Conservation (phyloP, 1,140 invertebrate species). For the Panagrolaimus sp. region DNA sequence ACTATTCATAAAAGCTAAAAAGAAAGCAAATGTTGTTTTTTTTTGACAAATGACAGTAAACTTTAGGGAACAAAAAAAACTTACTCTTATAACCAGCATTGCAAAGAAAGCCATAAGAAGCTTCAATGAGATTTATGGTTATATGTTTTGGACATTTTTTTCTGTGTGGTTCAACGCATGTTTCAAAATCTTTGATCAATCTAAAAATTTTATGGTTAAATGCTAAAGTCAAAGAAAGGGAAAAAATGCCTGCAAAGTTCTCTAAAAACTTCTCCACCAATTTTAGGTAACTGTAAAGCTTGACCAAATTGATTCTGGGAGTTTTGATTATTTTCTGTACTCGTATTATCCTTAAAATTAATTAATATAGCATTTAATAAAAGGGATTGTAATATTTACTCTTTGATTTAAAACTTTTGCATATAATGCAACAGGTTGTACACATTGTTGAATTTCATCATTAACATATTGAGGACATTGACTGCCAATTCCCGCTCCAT, state of each 20-base stretch:
- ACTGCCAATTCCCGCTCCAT: constrained; percentile 18
- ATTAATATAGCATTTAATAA: too few species aligned
- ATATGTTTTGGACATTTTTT: constrained; percentile 48
- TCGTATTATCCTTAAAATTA: constrained; percentile 37
- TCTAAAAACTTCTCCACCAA: constrained; percentile 53
- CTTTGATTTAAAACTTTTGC: constrained; percentile 55
- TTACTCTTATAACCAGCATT: constrained; percentile 58
- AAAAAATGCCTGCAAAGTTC: constrained; percentile 50
- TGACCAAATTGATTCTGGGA: constrained; percentile 46
- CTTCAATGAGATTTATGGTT: constrained; percentile 55
- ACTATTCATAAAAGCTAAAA: constrained; percentile 51
- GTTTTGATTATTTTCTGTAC: constrained; percentile 14
- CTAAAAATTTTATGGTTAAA: constrained; percentile 22
- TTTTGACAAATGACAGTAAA: neutral
- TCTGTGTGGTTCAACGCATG: constrained; percentile 44
- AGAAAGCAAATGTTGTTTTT: neutral
- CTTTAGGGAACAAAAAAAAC: constrained; percentile 15
- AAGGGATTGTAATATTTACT: neutral
- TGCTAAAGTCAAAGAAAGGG: constrained; percentile 16
- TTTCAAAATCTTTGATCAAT: constrained; percentile 52
- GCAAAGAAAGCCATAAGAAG: constrained; percentile 55
- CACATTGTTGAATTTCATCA: constrained; percentile 48
- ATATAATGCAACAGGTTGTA: constrained; percentile 55
- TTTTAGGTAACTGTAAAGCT: constrained; percentile 51
- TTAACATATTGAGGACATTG: constrained; percentile 45